Conservation (phyloP, 1,140 invertebrate species). For the Laodelphax striatellus region DNA sequence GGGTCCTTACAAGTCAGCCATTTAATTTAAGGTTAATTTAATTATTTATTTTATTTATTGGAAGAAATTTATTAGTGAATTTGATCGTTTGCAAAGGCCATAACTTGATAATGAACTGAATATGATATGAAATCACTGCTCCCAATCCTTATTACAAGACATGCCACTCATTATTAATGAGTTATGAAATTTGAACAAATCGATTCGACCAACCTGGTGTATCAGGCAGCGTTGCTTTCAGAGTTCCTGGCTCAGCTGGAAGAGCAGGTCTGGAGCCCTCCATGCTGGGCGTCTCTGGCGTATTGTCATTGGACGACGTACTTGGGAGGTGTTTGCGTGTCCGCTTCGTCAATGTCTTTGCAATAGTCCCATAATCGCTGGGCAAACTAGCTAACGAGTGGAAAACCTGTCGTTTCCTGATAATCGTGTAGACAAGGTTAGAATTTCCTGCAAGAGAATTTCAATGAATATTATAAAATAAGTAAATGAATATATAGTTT, state of each 20-base stretch:
- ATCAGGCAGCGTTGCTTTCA: slow-evolving; percentile 81
- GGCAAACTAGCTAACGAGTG: slow-evolving; percentile 92
- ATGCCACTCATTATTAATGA: too few relatives aligned
- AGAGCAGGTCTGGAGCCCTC: slow-evolving; percentile 74
- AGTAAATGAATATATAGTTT: too few relatives aligned
- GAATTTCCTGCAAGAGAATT: slow-evolving; percentile 62
- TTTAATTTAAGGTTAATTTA: too few relatives aligned
- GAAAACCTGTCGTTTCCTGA: slow-evolving; percentile 94
- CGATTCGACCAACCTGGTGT: slow-evolving; percentile 50
- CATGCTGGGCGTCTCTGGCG: slow-evolving; percentile 44
- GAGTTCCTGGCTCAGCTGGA: slow-evolving; percentile 79
- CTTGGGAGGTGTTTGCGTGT: slow-evolving; percentile 37
- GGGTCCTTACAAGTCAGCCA: too few relatives aligned
- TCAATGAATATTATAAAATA: too few relatives aligned
- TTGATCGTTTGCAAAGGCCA: too few relatives aligned
- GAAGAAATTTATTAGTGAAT: too few relatives aligned
- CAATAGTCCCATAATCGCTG: slow-evolving; percentile 80
- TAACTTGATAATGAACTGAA: too few relatives aligned
- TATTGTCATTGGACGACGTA: slow-evolving; percentile 34
- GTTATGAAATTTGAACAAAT: background rate
- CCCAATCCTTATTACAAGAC: too few relatives aligned
- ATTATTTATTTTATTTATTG: too few relatives aligned
- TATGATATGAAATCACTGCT: too few relatives aligned
- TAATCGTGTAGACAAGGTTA: slow-evolving; percentile 98
- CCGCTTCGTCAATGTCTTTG: slow-evolving; percentile 64